A percentile compares a stretch with the other conserved stretches of the same genome.
Conservation (phyloP, 1,140 invertebrate genomes). For the Achatina immaculata region DNA sequence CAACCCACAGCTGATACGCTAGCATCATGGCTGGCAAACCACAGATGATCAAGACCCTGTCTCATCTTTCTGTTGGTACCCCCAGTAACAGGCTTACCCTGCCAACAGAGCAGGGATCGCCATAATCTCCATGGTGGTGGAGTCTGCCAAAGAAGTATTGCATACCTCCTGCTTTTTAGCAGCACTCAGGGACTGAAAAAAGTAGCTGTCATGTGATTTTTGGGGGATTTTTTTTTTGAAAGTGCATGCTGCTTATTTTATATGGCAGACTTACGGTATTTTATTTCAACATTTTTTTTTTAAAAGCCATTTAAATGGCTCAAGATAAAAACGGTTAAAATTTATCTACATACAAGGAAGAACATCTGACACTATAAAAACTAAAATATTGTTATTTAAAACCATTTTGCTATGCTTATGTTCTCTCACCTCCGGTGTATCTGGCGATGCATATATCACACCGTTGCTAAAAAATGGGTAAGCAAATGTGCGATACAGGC, state of each 20-base stretch:
- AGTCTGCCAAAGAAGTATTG: too few relatives aligned
- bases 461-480: not conserved
- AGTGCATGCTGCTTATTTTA: not conserved
- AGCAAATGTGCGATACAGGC: not conserved
- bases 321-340: not conserved
- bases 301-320: not conserved
- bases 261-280: not conserved
- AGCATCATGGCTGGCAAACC: too few relatives aligned
- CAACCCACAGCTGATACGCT: too few relatives aligned
- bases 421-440: conserved; percentile 14
- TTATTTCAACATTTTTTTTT: not conserved
- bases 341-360: not conserved
- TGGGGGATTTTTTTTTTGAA: not conserved
- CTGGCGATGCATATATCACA: not conserved
- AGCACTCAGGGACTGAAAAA: too few relatives aligned
- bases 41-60: too few relatives aligned
- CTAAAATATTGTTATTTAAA: not conserved
- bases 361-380: not conserved
- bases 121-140: too few relatives aligned
- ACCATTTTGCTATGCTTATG: not conserved
- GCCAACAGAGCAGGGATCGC: too few relatives aligned
- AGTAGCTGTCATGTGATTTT: not conserved
- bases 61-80: too few relatives aligned
- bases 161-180: too few relatives aligned
- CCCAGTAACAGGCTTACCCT: too few relatives aligned